Base-by-base conservation (phyloP, 2,113 vertebrate genomes). In the Phylloscopus trochilus region DNA sequence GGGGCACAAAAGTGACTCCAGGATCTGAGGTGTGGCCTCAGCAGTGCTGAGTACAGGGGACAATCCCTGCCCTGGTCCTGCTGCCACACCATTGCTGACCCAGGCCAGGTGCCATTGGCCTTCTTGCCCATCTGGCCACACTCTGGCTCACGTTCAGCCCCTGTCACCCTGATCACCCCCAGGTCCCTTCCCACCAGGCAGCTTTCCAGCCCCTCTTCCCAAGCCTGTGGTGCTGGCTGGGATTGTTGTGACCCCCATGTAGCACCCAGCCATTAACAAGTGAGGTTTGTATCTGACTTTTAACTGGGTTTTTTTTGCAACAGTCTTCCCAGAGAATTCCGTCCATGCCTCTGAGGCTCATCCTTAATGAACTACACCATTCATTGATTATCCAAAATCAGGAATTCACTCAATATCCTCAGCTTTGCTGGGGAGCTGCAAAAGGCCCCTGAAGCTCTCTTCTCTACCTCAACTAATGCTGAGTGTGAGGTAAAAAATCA, bases 1-100 rank as follows among this genome's bases (percentile, higher is more conserved):
- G 37, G 37, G 37, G 37, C 37, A 39, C 37, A 39, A 39, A 39
- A 39, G 37, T 39, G 37, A 39, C 37, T 39, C 37, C 37, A 39
- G 37, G 37, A 39, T 39, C 10, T 39, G 37, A 39, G 37, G 37
- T 39, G 37, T 39, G 37, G 15, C 49, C 66, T 30, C 47, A 46
- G 3, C 64, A 62, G 47, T n/a, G 74, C 47, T 6, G 28, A 55
- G 28, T 1, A 5, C 8, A 44, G 55, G 55, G 66, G 13, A n/a
- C 39, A 62, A 0, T 33, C 74, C 11, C 64, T 17, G 41, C 30
- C 75, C n/a, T 64, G 49, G 4, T n/a, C 30, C 66, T 70, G 75
- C 82, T 62, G 84, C 7, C 83, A 14, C n/a, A 4, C 27, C 1
- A 1, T 0, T 39, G 7, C 60, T 58, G 62, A 4, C 3, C 7